phyloP scores from a whole-genome alignment of 2,113 vertebrate genomes.

The Carassius auratus region DNA sequence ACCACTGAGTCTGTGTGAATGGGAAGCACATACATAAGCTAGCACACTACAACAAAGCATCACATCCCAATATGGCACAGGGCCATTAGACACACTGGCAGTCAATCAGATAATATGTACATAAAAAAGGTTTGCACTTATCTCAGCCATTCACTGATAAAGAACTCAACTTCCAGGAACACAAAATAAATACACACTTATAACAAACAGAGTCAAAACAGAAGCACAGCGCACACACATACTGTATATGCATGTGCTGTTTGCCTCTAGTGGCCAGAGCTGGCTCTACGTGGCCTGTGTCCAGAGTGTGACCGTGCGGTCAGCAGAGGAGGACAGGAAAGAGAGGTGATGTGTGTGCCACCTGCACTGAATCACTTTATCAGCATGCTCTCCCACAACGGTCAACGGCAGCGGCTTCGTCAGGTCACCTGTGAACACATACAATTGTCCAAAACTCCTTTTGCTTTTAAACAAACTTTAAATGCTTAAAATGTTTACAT shows the following conservation, averaged over 20 bases:
- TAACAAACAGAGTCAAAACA: neutral
- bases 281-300: conserved; percentile 86
- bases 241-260: neutral
- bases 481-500: neutral
- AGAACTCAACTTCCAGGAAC: neutral
- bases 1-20: conserved; percentile 10
- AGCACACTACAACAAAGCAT: conserved; percentile 37
- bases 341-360: conserved; percentile 97
- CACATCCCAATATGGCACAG: neutral
- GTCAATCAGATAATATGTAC: neutral
- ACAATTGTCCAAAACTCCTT: neutral
- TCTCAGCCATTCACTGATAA: neutral
- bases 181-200: conserved; percentile 24
- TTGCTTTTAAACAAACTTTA: no score
- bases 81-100: neutral
- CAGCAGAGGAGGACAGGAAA: conserved; percentile 96
- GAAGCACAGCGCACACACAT: conserved; percentile 21
- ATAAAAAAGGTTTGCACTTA: conserved; percentile 1
- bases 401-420: conserved; percentile 93
- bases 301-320: conserved; percentile 98
- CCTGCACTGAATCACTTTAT: conserved; percentile 98
- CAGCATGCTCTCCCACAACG: conserved; percentile 90
- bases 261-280: conserved; percentile 7
- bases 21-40: neutral
- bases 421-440: conserved; percentile 73